A percentile compares a stretch with the other conserved stretches of the same genome.
Conservation (phyloP, 2,797 vertebrate genomes). For the Bradypodion pumilum region DNA sequence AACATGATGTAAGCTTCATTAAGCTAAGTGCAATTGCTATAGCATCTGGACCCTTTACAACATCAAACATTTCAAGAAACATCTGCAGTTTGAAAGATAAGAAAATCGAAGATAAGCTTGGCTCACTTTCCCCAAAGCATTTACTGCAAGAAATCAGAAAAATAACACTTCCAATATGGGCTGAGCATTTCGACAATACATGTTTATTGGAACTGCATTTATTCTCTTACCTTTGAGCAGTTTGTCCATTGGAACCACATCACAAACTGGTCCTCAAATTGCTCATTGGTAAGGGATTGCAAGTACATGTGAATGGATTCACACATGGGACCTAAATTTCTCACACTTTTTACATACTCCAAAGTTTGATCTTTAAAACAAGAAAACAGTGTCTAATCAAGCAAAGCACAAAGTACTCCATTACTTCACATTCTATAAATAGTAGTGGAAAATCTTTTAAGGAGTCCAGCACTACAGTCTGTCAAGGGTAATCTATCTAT, state of each 20-base stretch:
- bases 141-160: constrained; percentile 12
- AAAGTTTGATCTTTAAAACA: constrained; percentile 64
- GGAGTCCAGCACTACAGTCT: too few relatives aligned
- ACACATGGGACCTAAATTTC: constrained; percentile 75
- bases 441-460: not conserved
- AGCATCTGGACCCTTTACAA: constrained; percentile 43
- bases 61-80: constrained; percentile 69
- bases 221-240: constrained; percentile 70
- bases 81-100: constrained; percentile 61
- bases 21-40: constrained; percentile 69
- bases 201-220: not conserved
- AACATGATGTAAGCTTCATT: constrained; percentile 78
- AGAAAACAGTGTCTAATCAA: constrained; percentile 40
- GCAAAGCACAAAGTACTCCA: not conserved
- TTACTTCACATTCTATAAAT: constrained; percentile 14
- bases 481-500: too few relatives aligned
- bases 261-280: constrained; percentile 64
- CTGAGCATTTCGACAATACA: not conserved
- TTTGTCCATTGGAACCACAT: constrained; percentile 75
- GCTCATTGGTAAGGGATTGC: constrained; percentile 60
- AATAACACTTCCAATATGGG: constrained; percentile 2
- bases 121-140: not conserved
- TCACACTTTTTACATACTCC: constrained; percentile 72
- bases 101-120: constrained; percentile 25
- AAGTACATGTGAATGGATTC: constrained; percentile 69